phyloP scores from a whole-genome alignment of 2,797 vertebrate genomes.

The Limnodromus scolopaceus region DNA sequence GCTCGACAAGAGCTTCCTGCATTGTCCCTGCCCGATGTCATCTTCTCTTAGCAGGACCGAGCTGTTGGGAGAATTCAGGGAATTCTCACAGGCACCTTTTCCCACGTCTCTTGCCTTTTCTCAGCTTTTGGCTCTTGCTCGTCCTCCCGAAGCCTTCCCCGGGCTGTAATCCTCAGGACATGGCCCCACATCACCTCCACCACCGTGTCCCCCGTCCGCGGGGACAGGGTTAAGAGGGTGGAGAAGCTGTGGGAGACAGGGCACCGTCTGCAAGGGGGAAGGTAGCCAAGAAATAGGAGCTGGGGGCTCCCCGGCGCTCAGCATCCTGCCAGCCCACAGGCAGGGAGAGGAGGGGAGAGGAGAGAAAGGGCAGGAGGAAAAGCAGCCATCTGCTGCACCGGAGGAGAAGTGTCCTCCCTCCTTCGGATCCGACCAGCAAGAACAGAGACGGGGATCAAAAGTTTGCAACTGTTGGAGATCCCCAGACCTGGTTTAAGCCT shows the following conservation, averaged over 20 bases:
- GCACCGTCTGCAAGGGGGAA: background rate
- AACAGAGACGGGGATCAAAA: constrained; percentile 31
- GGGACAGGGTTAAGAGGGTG: background rate
- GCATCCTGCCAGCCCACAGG: background rate
- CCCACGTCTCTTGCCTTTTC: background rate
- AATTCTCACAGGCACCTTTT: background rate
- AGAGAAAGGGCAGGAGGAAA: background rate
- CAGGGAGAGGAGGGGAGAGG: background rate
- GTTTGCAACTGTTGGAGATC: constrained; percentile 34
- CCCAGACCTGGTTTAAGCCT: constrained; percentile 45
- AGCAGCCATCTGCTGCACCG: background rate
- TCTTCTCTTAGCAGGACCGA: rapidly evolving
- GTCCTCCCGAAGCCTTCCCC: background rate
- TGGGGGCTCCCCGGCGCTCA: background rate
- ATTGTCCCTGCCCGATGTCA: background rate
- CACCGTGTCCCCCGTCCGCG: background rate
- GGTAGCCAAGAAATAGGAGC: background rate
- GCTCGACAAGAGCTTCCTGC: too few relatives aligned
- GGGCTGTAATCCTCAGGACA: background rate
- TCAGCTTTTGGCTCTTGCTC: background rate
- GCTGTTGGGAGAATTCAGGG: background rate
- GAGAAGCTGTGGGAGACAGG: background rate
- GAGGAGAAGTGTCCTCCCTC: background rate
- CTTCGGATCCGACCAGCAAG: background rate
- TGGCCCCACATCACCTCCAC: background rate